Evolutionary conservation across 2,113 vertebrate genomes (phyloP).

Genomic region (Climacteris rufus): DNA sequence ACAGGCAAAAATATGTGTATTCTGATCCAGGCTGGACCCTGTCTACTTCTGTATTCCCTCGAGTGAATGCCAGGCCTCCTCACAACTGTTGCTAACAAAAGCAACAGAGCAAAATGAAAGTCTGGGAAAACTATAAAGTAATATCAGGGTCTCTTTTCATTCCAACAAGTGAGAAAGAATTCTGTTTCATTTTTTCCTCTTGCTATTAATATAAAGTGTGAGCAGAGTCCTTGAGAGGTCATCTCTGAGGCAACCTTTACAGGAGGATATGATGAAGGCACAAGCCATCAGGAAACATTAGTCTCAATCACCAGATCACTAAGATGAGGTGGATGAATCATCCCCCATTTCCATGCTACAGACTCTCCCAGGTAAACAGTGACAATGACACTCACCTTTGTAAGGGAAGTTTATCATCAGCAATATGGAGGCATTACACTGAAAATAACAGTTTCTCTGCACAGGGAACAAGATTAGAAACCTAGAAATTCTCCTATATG

Average conservation of each 20-base stretch:
- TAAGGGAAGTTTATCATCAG: neutral
- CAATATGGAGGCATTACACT: neutral
- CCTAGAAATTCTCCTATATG: neutral
- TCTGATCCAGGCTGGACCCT: neutral
- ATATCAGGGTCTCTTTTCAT: neutral
- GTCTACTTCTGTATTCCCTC: neutral
- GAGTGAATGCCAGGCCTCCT: neutral
- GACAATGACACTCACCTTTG: neutral
- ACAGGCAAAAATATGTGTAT: neutral
- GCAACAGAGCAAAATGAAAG: neutral
- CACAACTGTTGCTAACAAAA: neutral
- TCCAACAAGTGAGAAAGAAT: neutral
- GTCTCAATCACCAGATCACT: neutral
- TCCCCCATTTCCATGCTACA: neutral
- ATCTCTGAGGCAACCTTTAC: neutral
- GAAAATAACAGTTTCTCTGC: neutral
- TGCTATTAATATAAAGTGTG: neutral
- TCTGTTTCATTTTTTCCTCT: neutral
- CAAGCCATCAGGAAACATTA: neutral
- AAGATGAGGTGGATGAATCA: neutral
- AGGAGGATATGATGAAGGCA: neutral
- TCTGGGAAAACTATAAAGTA: neutral
- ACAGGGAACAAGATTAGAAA: neutral
- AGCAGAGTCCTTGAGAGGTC: neutral
- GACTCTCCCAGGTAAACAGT: neutral